A percentile compares a stretch with the other conserved stretches of the same genome.
phyloP scores from a whole-genome alignment of 2,797 vertebrate species.

The Fratercula arctica region DNA sequence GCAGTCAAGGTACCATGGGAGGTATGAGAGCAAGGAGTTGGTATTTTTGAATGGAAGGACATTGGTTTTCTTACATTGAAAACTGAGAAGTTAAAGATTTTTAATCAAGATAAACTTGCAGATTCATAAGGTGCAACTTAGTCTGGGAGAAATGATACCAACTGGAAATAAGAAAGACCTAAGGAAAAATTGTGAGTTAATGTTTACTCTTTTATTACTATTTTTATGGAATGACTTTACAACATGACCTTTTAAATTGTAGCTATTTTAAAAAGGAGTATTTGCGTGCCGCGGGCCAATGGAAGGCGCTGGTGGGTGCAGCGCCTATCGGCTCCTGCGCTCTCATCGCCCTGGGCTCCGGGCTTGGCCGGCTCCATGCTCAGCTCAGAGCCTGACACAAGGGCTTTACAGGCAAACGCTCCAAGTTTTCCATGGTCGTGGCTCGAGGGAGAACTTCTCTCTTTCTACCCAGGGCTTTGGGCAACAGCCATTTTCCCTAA shows the following conservation, averaged over 20 bases:
- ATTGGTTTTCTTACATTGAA: conserved; percentile 62
- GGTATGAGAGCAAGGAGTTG: conserved; percentile 8
- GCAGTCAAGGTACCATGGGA: conserved; percentile 22
- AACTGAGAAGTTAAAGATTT: conserved; percentile 72
- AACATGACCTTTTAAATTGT: conserved; percentile 64
- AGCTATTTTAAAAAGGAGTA: conserved; percentile 23
- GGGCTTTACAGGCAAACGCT: neutral
- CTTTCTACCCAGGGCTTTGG: neutral
- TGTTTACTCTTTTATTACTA: conserved; percentile 75
- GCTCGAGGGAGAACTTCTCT: neutral
- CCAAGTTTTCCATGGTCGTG: neutral
- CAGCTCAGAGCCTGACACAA: neutral
- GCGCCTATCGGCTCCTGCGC: neutral
- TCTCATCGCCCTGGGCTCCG: neutral
- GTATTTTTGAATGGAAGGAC: conserved; percentile 49
- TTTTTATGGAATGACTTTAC: conserved; percentile 71
- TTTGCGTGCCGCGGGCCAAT: neutral
- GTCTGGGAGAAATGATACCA: conserved; percentile 58
- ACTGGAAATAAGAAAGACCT: conserved; percentile 72
- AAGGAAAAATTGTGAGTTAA: conserved; percentile 79
- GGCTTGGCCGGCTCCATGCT: neutral
- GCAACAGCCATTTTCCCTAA: neutral
- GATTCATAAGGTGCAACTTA: conserved; percentile 70
- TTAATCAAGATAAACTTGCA: conserved; percentile 79
- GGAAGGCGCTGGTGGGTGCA: neutral